These are phyloP conservation scores for Apamea epomidion DNA, from an alignment of 2,888 invertebrate genomes.

Conservation along the genomic window DNA sequence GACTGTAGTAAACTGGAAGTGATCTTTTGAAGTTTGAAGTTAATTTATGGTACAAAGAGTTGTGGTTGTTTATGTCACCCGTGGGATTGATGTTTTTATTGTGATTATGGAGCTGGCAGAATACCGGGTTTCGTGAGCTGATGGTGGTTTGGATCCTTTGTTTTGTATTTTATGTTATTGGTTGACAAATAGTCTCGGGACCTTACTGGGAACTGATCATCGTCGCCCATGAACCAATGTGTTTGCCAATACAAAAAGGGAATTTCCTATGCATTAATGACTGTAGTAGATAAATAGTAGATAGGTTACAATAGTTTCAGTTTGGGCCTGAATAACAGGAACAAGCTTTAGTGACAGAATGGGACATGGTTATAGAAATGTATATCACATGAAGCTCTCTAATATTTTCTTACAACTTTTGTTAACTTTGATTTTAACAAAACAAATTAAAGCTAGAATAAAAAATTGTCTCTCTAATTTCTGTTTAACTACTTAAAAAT, in stretches of 20 bases:
- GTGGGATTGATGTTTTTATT: constrained; percentile 49
- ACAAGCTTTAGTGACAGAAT: not conserved
- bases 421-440: not conserved
- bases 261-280: not conserved
- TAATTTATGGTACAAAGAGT: constrained; percentile 66
- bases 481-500: not conserved
- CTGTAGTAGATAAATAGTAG: not conserved
- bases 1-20: constrained; percentile 42
- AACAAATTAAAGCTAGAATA: not conserved
- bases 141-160: not conserved
- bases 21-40: constrained; percentile 79
- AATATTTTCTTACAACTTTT: not conserved
- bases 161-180: not conserved
- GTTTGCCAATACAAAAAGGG: not conserved
- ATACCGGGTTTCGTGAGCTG: constrained; percentile 32
- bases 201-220: not conserved
- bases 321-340: not conserved
- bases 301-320: not conserved
- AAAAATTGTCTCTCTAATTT: not conserved
- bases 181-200: not conserved
- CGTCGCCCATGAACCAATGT: not conserved
- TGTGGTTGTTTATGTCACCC: constrained; percentile 53
- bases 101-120: constrained; percentile 50
- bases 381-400: not conserved
- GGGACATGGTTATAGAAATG: not conserved